Evolutionary conservation across 2,888 invertebrate genomes (phyloP), one percentile per base, ranked within the genome.

Genomic region (Nomada fucata): DNA sequence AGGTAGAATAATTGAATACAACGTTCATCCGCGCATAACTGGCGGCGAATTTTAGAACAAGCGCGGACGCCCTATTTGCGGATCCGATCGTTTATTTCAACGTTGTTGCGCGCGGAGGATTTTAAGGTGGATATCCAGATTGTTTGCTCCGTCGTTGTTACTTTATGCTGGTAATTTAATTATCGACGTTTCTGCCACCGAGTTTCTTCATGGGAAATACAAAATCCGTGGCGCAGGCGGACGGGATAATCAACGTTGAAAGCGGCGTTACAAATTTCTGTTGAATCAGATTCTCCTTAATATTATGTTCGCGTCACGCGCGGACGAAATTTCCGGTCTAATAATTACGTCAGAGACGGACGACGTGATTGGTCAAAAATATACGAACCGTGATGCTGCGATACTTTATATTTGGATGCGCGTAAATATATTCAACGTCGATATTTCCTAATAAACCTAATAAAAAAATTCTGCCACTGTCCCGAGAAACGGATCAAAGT

Each of bases 161-260:
- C 57, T 69, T 69, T 47, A 59, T n/a, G 20, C 68, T 1, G 55
- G n/a, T 26, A n/a, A 69, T 59, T 69, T 42, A 23, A 68, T 55
- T 42, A 68, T 53, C 13, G 44, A 69, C 20, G 36, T 5, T 47
- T 57, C 64, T 53, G 65, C 11, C 65, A 15, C 26, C 15, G 36
- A 53, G 53, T 52, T 20, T 36, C 20, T 67, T 18, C 29, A 20
- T 52, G 36, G 15, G 52, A n/a, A 29, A 9, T 0, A 9, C 11
- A 9, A 9, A 52, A 52, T 36, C 18, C 29, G 47, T 11, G 13
- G 36, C 7, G 10, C 15, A 20, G 9, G 29, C 18, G 5, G 20
- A 11, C 36, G 15, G 10, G n/a, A 18, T 23, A 68, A 55, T 53
- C 42, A 20, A 20, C 20, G 26, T 53, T 36, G n/a, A n/a, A 53